phyloP scores from a whole-genome alignment of 2,113 vertebrate genomes.

The Willisornis vidua region DNA sequence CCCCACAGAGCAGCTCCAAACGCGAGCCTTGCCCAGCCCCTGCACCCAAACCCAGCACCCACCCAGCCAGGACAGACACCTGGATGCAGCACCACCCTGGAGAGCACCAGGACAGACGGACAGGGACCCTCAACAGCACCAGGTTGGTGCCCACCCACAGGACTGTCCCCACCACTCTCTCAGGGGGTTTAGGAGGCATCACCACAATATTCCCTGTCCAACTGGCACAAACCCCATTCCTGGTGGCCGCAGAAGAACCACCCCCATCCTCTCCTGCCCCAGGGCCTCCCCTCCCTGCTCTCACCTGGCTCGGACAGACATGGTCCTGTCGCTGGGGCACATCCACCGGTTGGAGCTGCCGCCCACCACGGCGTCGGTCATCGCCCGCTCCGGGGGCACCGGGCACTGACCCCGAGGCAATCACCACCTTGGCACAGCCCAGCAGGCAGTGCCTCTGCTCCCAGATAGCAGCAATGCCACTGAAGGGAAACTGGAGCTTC shows the following conservation, averaged over 20 bases:
- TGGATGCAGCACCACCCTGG: rapidly evolving
- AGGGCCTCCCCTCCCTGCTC: not conserved
- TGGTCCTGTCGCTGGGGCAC: constrained; percentile 83
- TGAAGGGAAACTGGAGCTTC: rapidly evolving
- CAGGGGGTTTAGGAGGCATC: not conserved
- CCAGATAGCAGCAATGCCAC: rapidly evolving
- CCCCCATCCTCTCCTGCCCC: rapidly evolving
- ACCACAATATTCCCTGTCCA: rapidly evolving
- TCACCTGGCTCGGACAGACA: constrained; percentile 84
- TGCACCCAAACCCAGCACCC: not conserved
- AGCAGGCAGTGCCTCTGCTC: rapidly evolving
- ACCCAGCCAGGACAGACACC: rapidly evolving
- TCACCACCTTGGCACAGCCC: rapidly evolving
- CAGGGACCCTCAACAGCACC: rapidly evolving
- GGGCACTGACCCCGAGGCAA: rapidly evolving
- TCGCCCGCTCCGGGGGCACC: constrained; percentile 39
- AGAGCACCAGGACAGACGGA: not conserved
- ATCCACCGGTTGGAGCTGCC: constrained; percentile 84
- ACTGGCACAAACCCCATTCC: rapidly evolving
- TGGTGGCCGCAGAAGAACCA: rapidly evolving
- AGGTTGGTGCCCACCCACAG: no score
- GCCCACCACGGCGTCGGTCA: constrained; percentile 90
- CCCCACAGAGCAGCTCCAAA: not conserved
- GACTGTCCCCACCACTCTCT: not conserved
- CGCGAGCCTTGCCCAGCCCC: rapidly evolving